phyloP scores from a whole-genome alignment of 2,888 invertebrate species.

The Scelioninae gen. 1 region DNA sequence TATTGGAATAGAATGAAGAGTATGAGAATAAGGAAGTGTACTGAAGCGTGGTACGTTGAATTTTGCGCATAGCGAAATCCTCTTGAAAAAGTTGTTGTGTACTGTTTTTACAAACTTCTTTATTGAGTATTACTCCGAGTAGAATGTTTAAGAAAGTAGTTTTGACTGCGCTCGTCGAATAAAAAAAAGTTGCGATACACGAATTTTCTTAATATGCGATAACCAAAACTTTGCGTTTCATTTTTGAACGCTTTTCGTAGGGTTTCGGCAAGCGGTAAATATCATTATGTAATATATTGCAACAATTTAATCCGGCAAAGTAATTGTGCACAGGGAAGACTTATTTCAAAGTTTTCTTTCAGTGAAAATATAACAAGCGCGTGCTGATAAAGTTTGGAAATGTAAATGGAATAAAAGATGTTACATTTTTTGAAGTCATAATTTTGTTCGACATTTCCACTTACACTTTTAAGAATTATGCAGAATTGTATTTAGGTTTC shows the following conservation, averaged over 20 bases:
- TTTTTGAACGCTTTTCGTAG: conserved; percentile 30
- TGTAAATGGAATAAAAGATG: background rate
- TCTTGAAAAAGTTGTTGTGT: conserved; percentile 67
- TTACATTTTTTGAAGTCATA: background rate
- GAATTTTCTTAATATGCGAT: conserved; percentile 65
- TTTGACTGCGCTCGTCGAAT: conserved; percentile 42
- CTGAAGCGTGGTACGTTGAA: conserved; percentile 62
- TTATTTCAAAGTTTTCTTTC: conserved; percentile 20
- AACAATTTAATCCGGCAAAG: conserved; percentile 14
- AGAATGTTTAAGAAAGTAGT: conserved; percentile 69
- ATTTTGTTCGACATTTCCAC: too few relatives aligned
- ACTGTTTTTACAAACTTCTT: conserved; percentile 68
- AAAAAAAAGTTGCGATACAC: conserved; percentile 53
- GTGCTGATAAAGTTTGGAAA: background rate
- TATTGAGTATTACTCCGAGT: conserved; percentile 68
- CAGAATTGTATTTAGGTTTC: too few relatives aligned
- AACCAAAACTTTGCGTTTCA: conserved; percentile 55
- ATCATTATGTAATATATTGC: conserved; percentile 33
- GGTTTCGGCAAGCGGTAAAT: conserved; percentile 26
- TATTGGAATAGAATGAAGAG: conserved; percentile 65
- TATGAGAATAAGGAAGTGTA: conserved; percentile 67
- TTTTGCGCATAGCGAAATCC: conserved; percentile 67
- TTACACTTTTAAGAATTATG: too few relatives aligned
- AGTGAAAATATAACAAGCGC: conserved; percentile 1
- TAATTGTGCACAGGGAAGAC: conserved; percentile 3